Percentiles rank a stretch among this genome's conserved stretches.
Evolutionary conservation across 2,888 invertebrate genomes (phyloP).

Genomic region (Machimus rusticus): DNA sequence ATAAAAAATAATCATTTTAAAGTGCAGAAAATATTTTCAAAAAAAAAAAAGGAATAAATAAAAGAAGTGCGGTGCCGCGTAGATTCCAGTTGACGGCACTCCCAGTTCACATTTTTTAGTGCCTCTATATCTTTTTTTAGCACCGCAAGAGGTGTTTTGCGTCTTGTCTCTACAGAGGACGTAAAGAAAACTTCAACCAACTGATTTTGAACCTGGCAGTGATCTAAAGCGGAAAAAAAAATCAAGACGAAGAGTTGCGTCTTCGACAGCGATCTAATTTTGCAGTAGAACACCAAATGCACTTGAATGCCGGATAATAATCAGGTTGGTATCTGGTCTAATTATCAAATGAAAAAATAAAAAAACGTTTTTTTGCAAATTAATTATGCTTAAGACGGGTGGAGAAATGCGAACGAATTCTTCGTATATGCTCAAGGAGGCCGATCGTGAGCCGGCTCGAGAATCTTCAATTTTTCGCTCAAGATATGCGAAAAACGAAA

Average conservation of each 20-base stretch:
- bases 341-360: neutral
- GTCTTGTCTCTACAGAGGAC: neutral
- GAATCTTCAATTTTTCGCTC: constrained; percentile 2
- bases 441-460: neutral
- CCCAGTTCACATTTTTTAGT: constrained; percentile 28
- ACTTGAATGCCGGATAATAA: constrained; percentile 12
- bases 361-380: neutral
- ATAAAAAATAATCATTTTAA: neutral
- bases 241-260: neutral
- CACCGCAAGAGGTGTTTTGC: neutral
- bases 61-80: constrained; percentile 8
- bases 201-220: neutral
- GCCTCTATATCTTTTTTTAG: neutral
- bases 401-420: neutral
- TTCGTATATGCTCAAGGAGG: constrained; percentile 13
- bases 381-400: neutral
- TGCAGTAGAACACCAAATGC: neutral
- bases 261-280: neutral
- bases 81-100: constrained; percentile 28
- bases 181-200: neutral
- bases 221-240: neutral
- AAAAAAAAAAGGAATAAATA: neutral
- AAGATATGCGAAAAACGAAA: constrained; percentile 29
- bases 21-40: neutral
- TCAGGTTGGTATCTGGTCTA: constrained; percentile 9